phyloP scores from a whole-genome alignment of 2,888 invertebrate genomes.

The Dinocampus coccinellae region DNA sequence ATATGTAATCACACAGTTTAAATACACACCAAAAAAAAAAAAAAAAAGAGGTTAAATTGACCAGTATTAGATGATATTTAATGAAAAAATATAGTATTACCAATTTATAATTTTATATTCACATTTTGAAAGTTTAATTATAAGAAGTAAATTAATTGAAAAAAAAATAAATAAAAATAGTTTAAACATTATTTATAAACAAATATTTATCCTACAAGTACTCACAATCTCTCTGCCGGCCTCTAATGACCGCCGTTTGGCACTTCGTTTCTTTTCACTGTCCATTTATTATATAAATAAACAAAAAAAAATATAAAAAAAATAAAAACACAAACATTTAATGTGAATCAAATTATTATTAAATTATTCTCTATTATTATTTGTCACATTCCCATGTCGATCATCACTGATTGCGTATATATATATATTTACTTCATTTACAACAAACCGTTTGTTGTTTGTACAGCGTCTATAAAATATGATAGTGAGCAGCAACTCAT shows the following conservation, averaged over 20 bases:
- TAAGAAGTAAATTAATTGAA: constrained; percentile 23
- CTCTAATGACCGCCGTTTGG: constrained; percentile 55
- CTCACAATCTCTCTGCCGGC: constrained; percentile 60
- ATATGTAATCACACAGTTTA: too few species aligned
- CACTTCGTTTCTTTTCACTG: constrained; percentile 55
- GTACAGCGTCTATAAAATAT: constrained; percentile 22
- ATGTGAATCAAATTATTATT: not conserved
- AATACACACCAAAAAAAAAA: too few species aligned
- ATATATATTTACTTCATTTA: not conserved
- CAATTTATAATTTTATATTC: not conserved
- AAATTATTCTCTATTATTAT: not conserved
- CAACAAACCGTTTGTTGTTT: constrained; percentile 29
- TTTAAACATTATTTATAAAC: constrained; percentile 44
- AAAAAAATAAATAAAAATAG: constrained; percentile 41
- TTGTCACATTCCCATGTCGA: not conserved
- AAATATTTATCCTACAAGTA: constrained; percentile 33
- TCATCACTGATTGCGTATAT: not conserved
- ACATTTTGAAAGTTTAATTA: constrained; percentile 13
- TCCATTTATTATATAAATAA: constrained; percentile 49
- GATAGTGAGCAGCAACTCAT: not conserved
- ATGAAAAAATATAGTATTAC: not conserved
- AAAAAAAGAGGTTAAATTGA: constrained; percentile 1
- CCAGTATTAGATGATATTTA: not conserved
- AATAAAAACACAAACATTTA: not conserved
- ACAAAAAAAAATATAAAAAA: not conserved